Evolutionary conservation across 2,797 vertebrate species (phyloP), one percentile per base, ranked within the genome.

Genomic region (Hypotaenidia philippensis): DNA sequence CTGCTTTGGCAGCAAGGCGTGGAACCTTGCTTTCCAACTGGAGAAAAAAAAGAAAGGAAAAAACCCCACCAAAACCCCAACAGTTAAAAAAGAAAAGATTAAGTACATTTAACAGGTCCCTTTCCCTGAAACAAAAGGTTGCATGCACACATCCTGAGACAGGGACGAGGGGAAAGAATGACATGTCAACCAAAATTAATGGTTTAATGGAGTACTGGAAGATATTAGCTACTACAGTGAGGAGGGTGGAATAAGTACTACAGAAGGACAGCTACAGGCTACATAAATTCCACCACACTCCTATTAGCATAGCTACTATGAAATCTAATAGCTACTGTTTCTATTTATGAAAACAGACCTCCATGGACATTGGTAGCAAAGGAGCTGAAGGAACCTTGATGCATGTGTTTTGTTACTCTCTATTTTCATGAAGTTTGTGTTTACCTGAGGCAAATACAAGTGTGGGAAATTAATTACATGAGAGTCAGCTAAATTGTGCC

Each of bases 381-480:
- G 94, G 52, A 88, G 91, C 77, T 95, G 93, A 96, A 96, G 95
- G 85, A 95, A 94, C 94, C 94, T 95, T 96, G 91, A 96, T 94
- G 94, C 76, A 94, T 93, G 52, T 96, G 56, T 96, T 97, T 97
- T 97, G 96, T 97, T 96, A 96, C 85, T 93, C 94, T 91, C 41
- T 90, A 96, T 94, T 96, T 96, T 97, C 96, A 93, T 78, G 87
- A 96, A 91, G 92, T 96, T 95, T 96, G 87, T 94, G 93, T 96
- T 94, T 96, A 96, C 95, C 91, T 95, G 93, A 95, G 96, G 94
- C 87, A 97, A 95, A 97, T 93, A 96, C 85, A 96, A 96, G 94
- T 92, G 95, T 91, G 83, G 83, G 90, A 96, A 96, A 96, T 90
- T 83, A 96, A 96, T 94, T 82, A 96, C 89, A 91, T 44, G 80